A percentile compares a stretch with the other conserved stretches of the same genome.
These are phyloP conservation scores for Phaethornis superciliosus DNA, from an alignment of 2,113 vertebrate species.

Conservation along the genomic window DNA sequence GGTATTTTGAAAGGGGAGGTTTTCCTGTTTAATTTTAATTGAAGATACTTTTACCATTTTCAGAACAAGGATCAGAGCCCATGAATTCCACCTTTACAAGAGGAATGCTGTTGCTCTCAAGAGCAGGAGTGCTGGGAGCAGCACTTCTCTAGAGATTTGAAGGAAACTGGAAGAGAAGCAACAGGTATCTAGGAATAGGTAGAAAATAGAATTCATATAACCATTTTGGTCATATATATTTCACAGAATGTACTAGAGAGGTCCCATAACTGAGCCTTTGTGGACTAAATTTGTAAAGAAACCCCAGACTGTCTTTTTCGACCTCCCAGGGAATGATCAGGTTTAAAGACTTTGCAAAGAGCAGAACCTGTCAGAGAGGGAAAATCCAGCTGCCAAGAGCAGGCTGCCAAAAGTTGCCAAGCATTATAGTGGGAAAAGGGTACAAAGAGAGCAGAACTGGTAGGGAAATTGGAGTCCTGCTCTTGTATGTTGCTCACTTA, in stretches of 20 bases:
- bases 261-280: not conserved
- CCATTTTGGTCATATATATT: not conserved
- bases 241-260: not conserved
- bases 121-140: not conserved
- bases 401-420: not conserved
- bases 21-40: not conserved
- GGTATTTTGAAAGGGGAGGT: not conserved
- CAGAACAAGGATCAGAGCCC: not conserved
- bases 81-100: not conserved
- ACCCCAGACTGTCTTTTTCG: not conserved
- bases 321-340: not conserved
- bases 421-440: not conserved
- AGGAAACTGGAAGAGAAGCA: not conserved
- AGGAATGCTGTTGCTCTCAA: not conserved
- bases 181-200: not conserved
- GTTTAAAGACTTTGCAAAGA: not conserved
- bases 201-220: not conserved
- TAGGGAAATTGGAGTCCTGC: not conserved
- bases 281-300: not conserved
- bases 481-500: not conserved
- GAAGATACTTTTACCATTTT: not conserved
- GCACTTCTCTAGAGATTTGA: not conserved
- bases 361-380: not conserved
- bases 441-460: slow-evolving; percentile 8
- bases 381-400: not conserved